These are phyloP conservation scores for Laticauda laticaudata DNA, from an alignment of 2,113 vertebrate species.

Conservation along the genomic window DNA sequence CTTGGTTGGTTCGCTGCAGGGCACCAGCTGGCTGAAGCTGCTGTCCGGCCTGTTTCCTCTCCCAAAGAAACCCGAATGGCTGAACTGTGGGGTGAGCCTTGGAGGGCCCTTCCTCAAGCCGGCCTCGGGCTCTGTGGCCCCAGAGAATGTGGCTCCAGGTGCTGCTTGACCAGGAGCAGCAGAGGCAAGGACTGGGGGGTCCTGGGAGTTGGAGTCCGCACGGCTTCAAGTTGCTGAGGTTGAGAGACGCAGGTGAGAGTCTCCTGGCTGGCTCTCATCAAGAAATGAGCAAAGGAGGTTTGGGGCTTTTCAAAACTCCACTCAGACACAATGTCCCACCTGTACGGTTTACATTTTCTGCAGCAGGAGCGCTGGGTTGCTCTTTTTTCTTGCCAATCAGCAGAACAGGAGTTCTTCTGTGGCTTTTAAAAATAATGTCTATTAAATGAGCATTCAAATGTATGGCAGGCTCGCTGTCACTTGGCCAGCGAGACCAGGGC, in stretches of 20 bases:
- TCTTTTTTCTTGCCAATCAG: background rate
- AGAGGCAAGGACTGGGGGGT: background rate
- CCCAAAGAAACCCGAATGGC: background rate
- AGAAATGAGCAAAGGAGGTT: background rate
- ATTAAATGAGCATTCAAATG: background rate
- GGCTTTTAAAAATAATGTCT: background rate
- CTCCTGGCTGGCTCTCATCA: background rate
- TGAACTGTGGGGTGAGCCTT: slow-evolving; percentile 34
- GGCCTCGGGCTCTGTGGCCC: slow-evolving; percentile 57
- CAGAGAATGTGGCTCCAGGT: background rate
- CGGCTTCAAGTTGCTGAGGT: background rate
- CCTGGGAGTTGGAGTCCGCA: background rate
- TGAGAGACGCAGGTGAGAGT: background rate
- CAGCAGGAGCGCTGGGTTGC: background rate
- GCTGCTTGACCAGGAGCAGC: background rate
- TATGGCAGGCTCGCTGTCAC: background rate
- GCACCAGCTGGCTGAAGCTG: slow-evolving; percentile 17
- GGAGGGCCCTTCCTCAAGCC: slow-evolving; percentile 49
- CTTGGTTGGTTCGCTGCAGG: rapidly evolving
- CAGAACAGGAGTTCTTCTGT: background rate
- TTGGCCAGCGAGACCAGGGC: background rate
- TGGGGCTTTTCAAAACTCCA: background rate
- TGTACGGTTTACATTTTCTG: background rate
- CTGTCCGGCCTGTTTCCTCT: background rate
- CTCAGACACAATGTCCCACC: background rate